Evolutionary conservation across 2,113 vertebrate genomes (phyloP), one percentile per base, ranked within the genome.

Genomic region (Paralichthys olivaceus): DNA sequence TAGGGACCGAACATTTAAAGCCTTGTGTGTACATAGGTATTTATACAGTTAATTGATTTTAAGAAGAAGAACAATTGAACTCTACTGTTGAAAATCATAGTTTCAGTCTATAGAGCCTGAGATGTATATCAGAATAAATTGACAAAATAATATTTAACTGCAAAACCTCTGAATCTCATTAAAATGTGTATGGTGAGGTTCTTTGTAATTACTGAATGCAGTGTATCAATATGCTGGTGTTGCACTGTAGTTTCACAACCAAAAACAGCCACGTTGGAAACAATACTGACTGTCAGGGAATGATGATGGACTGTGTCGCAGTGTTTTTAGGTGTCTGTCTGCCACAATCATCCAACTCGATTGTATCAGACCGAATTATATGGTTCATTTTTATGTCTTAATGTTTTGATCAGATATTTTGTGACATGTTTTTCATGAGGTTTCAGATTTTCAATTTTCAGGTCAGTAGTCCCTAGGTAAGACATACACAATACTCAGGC

Each of bases 401-500:
- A 26, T 72, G 25, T 64, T 80, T 60, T 62, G 62, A 72, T 85
- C 51, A 82, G 64, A 70, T 84, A 58, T 80, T 81, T 84, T 82
- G 61, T 57, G 32, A 69, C 53, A 71, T 76, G 22, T 79, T 86
- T 84, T 67, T 60, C 15, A 76, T 73, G 56, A 40, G 37, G 49
- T 80, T 73, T 76, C 34, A 11, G 32, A 34, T 34, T 40, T 40
- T 40, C 9, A 40, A 54, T 72, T 79, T 86, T 91, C 84, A 84
- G 81, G 81, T 89, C 80, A 79, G 73, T 75, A 49, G 76, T 75
- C 75, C 80, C 49, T 73, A 80, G 22, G 40, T 62, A 77, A 81
- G 68, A 49, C 74, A 79, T 63, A 71, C 74, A 69, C 77, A 74
- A 72, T 64, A 90, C 90, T 92, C 87, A 90, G 90, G 89, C 89